phyloP scores from a whole-genome alignment of 2,888 invertebrate species.

The Platerodrilus igneus region DNA sequence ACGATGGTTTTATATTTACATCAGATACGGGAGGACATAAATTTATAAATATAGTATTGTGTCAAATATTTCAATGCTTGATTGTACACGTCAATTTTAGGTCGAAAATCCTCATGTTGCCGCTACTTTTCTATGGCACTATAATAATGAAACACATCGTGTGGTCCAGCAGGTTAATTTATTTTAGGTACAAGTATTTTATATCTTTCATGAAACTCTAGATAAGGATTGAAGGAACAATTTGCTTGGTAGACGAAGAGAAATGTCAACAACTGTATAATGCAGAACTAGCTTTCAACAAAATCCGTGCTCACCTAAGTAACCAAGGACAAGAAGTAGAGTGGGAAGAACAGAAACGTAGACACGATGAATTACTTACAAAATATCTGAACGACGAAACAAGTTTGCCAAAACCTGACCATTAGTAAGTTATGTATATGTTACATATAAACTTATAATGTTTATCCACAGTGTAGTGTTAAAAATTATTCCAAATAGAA shows the following conservation, averaged over 20 bases:
- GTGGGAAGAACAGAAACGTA: slow-evolving; percentile 48
- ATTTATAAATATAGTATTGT: slow-evolving; percentile 46
- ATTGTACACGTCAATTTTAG: slow-evolving; percentile 31
- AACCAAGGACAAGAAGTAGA: slow-evolving; percentile 46
- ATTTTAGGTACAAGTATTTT: slow-evolving; percentile 8
- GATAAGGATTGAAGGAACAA: slow-evolving; percentile 49
- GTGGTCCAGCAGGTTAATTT: slow-evolving; percentile 35
- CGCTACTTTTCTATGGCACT: slow-evolving; percentile 48
- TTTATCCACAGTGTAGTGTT: slow-evolving; percentile 47
- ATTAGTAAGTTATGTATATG: slow-evolving; percentile 46
- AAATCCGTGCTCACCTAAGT: slow-evolving; percentile 49
- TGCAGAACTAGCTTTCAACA: slow-evolving; percentile 46
- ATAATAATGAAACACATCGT: slow-evolving; percentile 30
- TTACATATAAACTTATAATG: slow-evolving; percentile 2
- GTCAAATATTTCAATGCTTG: slow-evolving; percentile 21
- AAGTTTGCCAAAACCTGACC: slow-evolving; percentile 47
- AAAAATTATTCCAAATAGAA: slow-evolving; percentile 45
- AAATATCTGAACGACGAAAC: slow-evolving; percentile 37
- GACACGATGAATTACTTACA: slow-evolving; percentile 45
- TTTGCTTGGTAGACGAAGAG: slow-evolving; percentile 38
- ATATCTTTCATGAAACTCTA: slow-evolving; percentile 26
- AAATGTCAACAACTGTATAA: slow-evolving; percentile 45
- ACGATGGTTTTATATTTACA: slow-evolving; percentile 49
- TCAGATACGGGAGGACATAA: slow-evolving; percentile 49
- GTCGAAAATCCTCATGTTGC: slow-evolving; percentile 45